Evolutionary conservation across 2,888 invertebrate species (phyloP).

Genomic region (Heliconius charithonia): DNA sequence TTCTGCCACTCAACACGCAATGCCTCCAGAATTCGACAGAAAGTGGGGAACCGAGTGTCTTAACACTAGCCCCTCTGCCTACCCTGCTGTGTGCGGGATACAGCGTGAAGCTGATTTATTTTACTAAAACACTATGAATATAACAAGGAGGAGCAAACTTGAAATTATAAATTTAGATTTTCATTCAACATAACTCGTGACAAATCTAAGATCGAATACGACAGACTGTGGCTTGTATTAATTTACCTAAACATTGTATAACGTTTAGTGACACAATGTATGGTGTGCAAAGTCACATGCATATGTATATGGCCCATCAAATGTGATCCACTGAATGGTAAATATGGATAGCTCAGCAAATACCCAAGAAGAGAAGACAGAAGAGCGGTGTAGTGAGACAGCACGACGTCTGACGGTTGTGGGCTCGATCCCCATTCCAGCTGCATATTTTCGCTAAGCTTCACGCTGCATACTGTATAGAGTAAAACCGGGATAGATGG

Average conservation of each 20-base stretch:
- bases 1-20: no score
- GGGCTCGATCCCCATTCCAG: neutral
- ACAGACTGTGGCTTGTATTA: slow-evolving; percentile 32
- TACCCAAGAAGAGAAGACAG: no score
- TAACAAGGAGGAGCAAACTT: neutral
- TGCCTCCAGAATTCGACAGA: no score
- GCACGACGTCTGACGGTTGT: neutral
- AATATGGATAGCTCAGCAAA: neutral
- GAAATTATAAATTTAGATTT: slow-evolving; percentile 17
- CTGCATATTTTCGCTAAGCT: no score
- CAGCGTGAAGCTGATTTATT: no score
- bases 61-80: no score
- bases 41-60: no score
- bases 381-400: neutral
- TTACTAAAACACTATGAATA: neutral
- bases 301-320: neutral
- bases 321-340: neutral
- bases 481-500: no score
- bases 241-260: slow-evolving; percentile 38
- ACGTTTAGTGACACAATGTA: slow-evolving; percentile 35
- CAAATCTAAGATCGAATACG: slow-evolving; percentile 18
- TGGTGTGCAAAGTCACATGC: slow-evolving; percentile 36
- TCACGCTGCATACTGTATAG: no score
- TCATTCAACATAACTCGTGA: neutral
- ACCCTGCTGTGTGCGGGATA: no score